Evolutionary conservation across 2,888 invertebrate genomes (phyloP).

Genomic region (Automeris io): DNA sequence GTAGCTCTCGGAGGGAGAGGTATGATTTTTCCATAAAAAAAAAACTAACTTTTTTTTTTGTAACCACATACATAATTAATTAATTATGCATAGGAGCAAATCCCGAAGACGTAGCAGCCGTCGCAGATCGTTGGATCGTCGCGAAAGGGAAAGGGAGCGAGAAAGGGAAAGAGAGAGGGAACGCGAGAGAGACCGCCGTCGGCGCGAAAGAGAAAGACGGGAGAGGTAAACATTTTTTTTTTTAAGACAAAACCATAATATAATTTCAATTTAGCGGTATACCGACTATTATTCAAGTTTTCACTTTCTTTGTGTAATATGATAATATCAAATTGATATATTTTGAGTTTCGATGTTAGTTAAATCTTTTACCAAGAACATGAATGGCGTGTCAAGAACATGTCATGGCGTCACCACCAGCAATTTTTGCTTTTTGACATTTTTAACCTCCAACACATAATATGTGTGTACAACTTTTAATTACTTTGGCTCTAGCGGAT

Average conservation of each 20-base stretch:
- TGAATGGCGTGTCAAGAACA: too few relatives aligned
- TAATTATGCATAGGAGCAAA: conserved; percentile 43
- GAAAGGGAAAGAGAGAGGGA: conserved; percentile 48
- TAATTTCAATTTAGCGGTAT: too few relatives aligned
- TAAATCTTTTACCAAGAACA: too few relatives aligned
- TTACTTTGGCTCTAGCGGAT: too few relatives aligned
- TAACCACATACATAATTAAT: conserved; percentile 1
- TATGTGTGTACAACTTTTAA: too few relatives aligned
- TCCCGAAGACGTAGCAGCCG: conserved; percentile 64
- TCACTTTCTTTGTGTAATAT: too few relatives aligned
- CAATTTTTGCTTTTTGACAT: too few relatives aligned
- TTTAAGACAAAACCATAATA: background rate
- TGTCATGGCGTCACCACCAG: too few relatives aligned
- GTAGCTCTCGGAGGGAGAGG: conserved; percentile 76
- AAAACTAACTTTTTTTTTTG: conserved; percentile 3
- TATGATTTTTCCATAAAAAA: conserved; percentile 21
- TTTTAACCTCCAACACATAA: too few relatives aligned
- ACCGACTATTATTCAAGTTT: too few relatives aligned
- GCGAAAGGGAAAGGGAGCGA: conserved; percentile 55
- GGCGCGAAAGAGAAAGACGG: conserved; percentile 55
- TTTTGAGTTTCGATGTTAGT: too few relatives aligned
- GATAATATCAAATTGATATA: too few relatives aligned
- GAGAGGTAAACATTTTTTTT: conserved; percentile 39
- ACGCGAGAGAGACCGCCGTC: conserved; percentile 42
- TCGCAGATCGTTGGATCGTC: conserved; percentile 63